Base-by-base conservation (phyloP, 2,888 invertebrate genomes). In the Panzeria rudis region DNA sequence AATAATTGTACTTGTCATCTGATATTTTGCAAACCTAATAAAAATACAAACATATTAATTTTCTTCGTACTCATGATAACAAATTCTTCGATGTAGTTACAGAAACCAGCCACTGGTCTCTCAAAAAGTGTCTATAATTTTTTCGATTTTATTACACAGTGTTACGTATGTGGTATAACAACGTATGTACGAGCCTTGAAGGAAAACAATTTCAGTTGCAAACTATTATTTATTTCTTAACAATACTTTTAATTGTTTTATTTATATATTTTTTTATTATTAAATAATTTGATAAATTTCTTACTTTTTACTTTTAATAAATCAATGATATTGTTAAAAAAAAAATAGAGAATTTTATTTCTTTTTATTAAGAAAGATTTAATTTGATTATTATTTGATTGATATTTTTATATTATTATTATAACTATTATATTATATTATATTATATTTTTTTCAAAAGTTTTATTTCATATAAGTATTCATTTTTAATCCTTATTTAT, bases 251-350 rank as follows among this genome's bases (percentile, higher is more conserved):
- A 5, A 13, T n/a, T n/a, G n/a, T n/a, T n/a, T n/a, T n/a, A n/a
- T n/a, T n/a, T n/a, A n/a, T n/a, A n/a, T n/a, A n/a, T n/a, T n/a
- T n/a, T n/a, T n/a, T n/a, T n/a, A n/a, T n/a, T n/a, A n/a, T n/a
- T n/a, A 9, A 9, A 17, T 17, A 20, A 3, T 68, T 20, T 50
- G 3, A 15, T 50, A 44, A 59, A 77, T 69, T 59, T 56, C 78
- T 78, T 78, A 78, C 78, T 69, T 69, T 69, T 77, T 61, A 17
- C n/a, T n/a, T n/a, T 20, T 38, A 4, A 69, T 8, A 44, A 54
- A 17, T 9, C 17, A 3, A 17, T 15, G 9, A 23, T 11, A 13
- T 68, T 50, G 3, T 32, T 72, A 38, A 13, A 29, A 41, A 59
- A 72, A 8, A 72, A 47, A 23, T 25, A 35, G 8, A n/a, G 7